Conservation (phyloP, 2,888 invertebrate genomes). For the Ligdia adustata region DNA sequence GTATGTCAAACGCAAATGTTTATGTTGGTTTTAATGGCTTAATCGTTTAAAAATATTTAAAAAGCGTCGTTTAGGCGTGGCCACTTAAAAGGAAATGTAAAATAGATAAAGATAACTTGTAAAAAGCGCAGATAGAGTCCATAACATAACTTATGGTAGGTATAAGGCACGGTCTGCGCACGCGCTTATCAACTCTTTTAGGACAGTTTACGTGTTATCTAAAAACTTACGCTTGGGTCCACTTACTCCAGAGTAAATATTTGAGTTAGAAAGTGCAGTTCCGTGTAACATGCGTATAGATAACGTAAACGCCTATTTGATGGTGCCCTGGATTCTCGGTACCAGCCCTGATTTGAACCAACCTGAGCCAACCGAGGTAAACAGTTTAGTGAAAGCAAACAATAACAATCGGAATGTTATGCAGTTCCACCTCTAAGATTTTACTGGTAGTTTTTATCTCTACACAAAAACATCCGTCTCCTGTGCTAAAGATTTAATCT, state of each 20-base stretch:
- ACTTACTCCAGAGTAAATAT: constrained; percentile 76
- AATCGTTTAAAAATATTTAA: constrained; percentile 36
- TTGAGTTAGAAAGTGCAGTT: constrained; percentile 82
- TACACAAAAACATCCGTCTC: constrained; percentile 27
- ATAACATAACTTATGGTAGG: constrained; percentile 16
- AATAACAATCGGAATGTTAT: constrained; percentile 41
- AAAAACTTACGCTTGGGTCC: constrained; percentile 64
- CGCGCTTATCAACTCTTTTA: constrained; percentile 61
- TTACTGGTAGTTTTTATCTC: constrained; percentile 33
- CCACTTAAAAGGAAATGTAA: constrained; percentile 59
- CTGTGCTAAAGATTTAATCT: constrained; percentile 29
- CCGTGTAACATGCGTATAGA: constrained; percentile 76
- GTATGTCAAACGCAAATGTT: constrained; percentile 11
- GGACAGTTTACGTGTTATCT: constrained; percentile 76
- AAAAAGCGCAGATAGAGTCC: constrained; percentile 54
- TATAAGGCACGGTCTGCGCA: constrained; percentile 40
- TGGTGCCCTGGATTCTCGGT: constrained; percentile 66
- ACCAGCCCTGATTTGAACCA: constrained; percentile 48
- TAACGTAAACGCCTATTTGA: constrained; percentile 66
- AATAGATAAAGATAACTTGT: constrained; percentile 68
- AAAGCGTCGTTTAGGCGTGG: constrained; percentile 44
- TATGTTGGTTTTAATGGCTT: constrained; percentile 22
- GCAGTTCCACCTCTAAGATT: constrained; percentile 38
- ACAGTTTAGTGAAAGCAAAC: constrained; percentile 55
- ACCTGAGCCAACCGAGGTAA: constrained; percentile 47